Conservation (phyloP, 2,888 invertebrate species). For the Lasioglossum marginatum region DNA sequence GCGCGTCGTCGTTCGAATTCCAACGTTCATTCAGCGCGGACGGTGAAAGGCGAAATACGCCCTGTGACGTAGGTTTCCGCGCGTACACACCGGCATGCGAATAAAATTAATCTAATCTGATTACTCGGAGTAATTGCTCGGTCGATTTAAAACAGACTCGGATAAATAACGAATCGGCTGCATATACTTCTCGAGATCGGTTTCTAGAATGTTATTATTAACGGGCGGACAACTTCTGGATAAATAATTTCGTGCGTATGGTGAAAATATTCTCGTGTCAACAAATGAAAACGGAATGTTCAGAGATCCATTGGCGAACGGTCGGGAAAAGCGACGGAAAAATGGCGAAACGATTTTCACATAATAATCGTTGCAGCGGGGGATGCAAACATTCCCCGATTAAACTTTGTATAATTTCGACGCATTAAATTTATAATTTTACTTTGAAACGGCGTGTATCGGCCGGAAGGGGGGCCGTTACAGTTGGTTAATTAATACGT, state of each 20-base stretch:
- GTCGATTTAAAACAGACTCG: neutral
- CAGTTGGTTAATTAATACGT: constrained; percentile 56
- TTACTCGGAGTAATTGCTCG: neutral
- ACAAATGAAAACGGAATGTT: neutral
- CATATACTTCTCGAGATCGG: constrained; percentile 9
- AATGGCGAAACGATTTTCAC: neutral
- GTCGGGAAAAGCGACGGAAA: neutral
- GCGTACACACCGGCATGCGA: constrained; percentile 3
- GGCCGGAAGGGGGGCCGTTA: constrained; percentile 29
- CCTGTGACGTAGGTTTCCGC: constrained; percentile 14
- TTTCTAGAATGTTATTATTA: constrained; percentile 31
- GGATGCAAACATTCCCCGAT: neutral
- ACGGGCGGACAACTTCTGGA: constrained; percentile 19
- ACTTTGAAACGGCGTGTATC: constrained; percentile 39
- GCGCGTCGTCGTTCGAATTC: constrained; percentile 21
- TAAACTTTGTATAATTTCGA: constrained; percentile 19
- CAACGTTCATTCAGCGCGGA: neutral
- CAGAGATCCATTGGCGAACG: neutral
- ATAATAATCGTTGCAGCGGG: neutral
- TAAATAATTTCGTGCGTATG: constrained; percentile 37
- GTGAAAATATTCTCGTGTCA: neutral
- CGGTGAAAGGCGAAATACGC: constrained; percentile 46
- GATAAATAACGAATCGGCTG: neutral
- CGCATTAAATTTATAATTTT: constrained; percentile 47
- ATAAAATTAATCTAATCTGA: constrained; percentile 9